Conservation (phyloP, 2,888 invertebrate genomes). For the Cheilosia soror region DNA sequence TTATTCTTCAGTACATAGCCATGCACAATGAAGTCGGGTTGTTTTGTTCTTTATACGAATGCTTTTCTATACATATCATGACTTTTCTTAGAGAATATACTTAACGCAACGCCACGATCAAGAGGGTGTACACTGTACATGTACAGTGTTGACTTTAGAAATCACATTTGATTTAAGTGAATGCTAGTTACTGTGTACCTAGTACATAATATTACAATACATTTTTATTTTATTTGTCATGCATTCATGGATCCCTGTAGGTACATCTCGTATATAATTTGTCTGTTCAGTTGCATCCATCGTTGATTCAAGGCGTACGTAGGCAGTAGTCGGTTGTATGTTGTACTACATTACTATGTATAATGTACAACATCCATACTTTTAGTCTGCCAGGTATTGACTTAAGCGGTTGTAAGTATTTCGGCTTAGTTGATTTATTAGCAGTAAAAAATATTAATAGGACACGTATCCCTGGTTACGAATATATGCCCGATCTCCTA, state of each 20-base stretch:
- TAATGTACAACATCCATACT: too few species aligned
- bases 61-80: constrained; percentile 27
- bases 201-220: background rate
- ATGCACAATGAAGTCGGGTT: constrained; percentile 6
- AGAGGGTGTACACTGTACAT: constrained; percentile 49
- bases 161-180: constrained; percentile 57
- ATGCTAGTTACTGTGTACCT: constrained; percentile 28
- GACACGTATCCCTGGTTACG: too few species aligned
- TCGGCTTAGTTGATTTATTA: too few species aligned
- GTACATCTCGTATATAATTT: too few species aligned
- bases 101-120: constrained; percentile 59
- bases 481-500: too few species aligned
- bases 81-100: constrained; percentile 25
- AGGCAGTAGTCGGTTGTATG: too few species aligned
- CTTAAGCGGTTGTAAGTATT: too few species aligned
- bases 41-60: constrained; percentile 34
- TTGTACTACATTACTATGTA: too few species aligned
- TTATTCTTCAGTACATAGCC: constrained; percentile 15
- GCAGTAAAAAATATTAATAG: too few species aligned
- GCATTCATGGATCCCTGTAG: background rate
- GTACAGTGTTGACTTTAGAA: constrained; percentile 25
- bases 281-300: too few species aligned
- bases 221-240: background rate
- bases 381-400: too few species aligned
- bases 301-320: too few species aligned